A percentile compares a stretch with the other conserved stretches of the same genome.
These are phyloP conservation scores for Psittacula derbiana DNA, from an alignment of 2,797 vertebrate genomes.

Conservation along the genomic window DNA sequence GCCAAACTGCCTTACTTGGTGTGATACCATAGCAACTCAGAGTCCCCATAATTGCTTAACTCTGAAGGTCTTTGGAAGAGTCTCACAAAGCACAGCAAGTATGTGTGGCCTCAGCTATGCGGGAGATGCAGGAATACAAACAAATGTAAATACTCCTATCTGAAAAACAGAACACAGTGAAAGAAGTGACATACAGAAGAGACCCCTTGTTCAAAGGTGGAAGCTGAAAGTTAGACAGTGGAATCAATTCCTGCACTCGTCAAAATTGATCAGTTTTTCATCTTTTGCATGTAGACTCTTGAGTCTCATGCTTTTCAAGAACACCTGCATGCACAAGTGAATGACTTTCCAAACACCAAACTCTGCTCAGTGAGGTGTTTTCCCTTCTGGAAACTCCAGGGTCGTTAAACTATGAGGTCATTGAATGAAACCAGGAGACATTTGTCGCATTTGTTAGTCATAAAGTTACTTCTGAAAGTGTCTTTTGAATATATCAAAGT, in stretches of 20 bases:
- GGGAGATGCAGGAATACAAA: neutral
- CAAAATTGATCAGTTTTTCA: neutral
- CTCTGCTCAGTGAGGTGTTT: neutral
- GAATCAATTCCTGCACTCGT: neutral
- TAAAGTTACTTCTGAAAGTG: neutral
- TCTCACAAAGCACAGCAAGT: neutral
- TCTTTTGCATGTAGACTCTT: neutral
- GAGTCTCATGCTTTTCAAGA: accelerated
- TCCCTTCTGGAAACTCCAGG: neutral
- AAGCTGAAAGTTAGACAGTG: neutral
- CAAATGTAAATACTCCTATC: constrained; percentile 14
- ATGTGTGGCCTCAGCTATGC: neutral
- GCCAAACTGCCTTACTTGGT: neutral
- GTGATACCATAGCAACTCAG: constrained; percentile 28
- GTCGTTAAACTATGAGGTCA: neutral
- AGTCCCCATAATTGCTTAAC: neutral
- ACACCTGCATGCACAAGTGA: neutral
- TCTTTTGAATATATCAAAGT: neutral
- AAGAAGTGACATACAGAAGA: neutral
- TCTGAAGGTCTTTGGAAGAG: neutral
- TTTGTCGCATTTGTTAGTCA: neutral
- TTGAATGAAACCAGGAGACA: neutral
- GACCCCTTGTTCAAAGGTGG: neutral
- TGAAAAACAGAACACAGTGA: neutral
- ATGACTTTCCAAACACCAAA: neutral